Percentiles rank a stretch among this genome's conserved stretches.
These are phyloP conservation scores for Callosobruchus maculatus DNA, from an alignment of 2,888 invertebrate species.

Conservation along the genomic window DNA sequence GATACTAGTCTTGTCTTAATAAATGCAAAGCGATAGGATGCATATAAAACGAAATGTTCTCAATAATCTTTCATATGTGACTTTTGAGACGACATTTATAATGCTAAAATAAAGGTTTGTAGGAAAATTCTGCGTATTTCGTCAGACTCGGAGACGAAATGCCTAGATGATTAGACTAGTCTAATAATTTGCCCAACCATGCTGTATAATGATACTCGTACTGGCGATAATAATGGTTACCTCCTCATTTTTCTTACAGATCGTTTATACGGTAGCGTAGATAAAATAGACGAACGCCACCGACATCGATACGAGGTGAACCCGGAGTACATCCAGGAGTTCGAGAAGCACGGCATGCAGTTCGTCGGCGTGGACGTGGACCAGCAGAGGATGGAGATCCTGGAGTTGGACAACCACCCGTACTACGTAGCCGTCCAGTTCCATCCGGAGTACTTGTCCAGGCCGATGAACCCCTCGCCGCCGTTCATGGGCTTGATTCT, in stretches of 20 bases:
- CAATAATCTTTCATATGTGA: too few relatives aligned
- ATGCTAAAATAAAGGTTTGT: too few relatives aligned
- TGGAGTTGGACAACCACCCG: constrained; percentile 81
- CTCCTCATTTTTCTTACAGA: too few relatives aligned
- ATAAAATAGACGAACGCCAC: constrained; percentile 88
- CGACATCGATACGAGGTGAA: constrained; percentile 98
- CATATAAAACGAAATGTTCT: too few relatives aligned
- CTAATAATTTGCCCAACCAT: too few relatives aligned
- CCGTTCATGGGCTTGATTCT: constrained; percentile 93
- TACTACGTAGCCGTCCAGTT: constrained; percentile 96
- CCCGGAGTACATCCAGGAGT: constrained; percentile 72
- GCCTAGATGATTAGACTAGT: too few relatives aligned
- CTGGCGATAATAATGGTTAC: background rate
- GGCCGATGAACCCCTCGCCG: constrained; percentile 88
- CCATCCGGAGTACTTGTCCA: constrained; percentile 95
- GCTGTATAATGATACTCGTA: too few relatives aligned
- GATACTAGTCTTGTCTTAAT: too few relatives aligned
- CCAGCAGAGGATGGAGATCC: constrained; percentile 91
- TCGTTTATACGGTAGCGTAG: constrained; percentile 73
- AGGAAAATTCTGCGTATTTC: too few relatives aligned
- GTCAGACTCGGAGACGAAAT: too few relatives aligned
- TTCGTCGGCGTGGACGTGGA: constrained; percentile 86
- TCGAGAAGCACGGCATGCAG: constrained; percentile 79
- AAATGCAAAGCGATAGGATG: too few relatives aligned
- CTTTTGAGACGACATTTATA: too few relatives aligned